A percentile compares a stretch with the other conserved stretches of the same genome.
Conservation (phyloP, 92 coral and sea anemone genomes). For the Bergia sp. region DNA sequence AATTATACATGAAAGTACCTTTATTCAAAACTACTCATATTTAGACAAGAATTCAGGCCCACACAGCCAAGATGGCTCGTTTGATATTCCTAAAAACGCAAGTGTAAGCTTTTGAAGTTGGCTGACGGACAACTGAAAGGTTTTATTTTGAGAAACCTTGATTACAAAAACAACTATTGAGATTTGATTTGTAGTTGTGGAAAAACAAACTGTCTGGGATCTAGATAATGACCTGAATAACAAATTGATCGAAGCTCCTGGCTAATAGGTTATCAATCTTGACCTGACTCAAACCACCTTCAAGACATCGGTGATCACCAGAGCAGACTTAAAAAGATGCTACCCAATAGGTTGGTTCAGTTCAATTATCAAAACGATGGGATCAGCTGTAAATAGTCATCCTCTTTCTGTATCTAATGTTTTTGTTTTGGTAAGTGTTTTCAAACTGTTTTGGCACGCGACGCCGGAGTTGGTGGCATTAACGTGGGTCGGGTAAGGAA, state of each 20-base stretch:
- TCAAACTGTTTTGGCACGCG: slow-evolving; percentile 46
- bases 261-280: too few relatives aligned
- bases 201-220: neutral
- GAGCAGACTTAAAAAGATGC: neutral
- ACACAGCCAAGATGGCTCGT: neutral
- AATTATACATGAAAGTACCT: neutral
- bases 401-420: neutral
- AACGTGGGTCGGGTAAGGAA: neutral
- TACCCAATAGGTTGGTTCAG: neutral
- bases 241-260: neutral
- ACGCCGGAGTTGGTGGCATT: neutral
- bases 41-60: neutral
- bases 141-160: neutral
- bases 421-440: slow-evolving; percentile 16
- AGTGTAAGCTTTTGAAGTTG: too few relatives aligned
- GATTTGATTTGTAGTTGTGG: too few relatives aligned
- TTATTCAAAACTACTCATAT: too few relatives aligned
- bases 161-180: neutral
- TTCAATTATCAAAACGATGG: neutral
- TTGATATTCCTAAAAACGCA: neutral
- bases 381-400: neutral
- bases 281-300: neutral
- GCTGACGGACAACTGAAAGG: neutral
- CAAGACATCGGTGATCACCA: neutral
- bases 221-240: neutral